A percentile compares a stretch with the other conserved stretches of the same genome.
These are phyloP conservation scores for Elegia similella DNA, from an alignment of 2,888 invertebrate species.

Conservation along the genomic window DNA sequence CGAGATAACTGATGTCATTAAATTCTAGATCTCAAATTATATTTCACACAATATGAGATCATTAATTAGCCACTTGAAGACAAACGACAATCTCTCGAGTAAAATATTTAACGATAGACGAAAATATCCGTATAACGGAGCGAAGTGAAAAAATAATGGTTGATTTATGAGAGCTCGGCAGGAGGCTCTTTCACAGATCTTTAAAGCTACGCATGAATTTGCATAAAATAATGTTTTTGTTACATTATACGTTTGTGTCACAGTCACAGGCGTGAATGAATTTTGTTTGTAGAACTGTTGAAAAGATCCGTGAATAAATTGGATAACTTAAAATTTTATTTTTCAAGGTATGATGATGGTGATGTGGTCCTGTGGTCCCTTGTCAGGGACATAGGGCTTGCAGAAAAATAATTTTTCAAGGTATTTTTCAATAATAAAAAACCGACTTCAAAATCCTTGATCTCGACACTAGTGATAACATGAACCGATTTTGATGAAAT, in stretches of 20 bases:
- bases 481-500: no score
- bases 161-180: conserved; percentile 36
- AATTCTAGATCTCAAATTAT: neutral
- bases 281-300: no score
- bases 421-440: no score
- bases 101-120: neutral
- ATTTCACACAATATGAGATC: neutral
- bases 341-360: no score
- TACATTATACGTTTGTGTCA: neutral
- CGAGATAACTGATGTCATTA: no score
- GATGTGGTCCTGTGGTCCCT: no score
- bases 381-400: no score
- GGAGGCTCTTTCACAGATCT: conserved; percentile 28
- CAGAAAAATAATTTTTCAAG: no score
- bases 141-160: conserved; percentile 23
- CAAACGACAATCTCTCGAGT: neutral
- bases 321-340: neutral
- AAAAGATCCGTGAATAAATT: no score
- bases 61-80: neutral
- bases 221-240: conserved; percentile 49
- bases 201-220: conserved; percentile 37
- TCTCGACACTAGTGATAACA: no score
- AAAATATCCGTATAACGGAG: neutral
- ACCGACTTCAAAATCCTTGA: no score
- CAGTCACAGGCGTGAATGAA: neutral